Base-by-base conservation (phyloP, 1,140 invertebrate species). In the Brachionus sp. region DNA sequence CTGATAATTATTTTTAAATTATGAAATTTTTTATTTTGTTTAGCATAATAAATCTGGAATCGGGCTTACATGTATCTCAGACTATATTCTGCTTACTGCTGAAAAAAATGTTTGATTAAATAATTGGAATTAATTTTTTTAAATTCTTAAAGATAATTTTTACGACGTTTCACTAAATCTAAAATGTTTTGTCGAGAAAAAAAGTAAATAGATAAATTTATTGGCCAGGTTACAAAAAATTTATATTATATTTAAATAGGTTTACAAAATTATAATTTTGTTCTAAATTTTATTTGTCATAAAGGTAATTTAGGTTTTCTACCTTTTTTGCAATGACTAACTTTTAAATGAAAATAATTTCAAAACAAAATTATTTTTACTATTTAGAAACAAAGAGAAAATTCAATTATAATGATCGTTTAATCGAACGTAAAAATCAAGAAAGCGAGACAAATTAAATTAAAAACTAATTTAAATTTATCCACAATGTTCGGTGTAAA, bases 211-310 rank as follows among this genome's bases (percentile, higher is more conserved):
- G 19, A 57, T 57, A 57, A 57, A 19, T 57, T 57, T 57, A 25
- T 23, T 23, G 7, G 16, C 50, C 16, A 57, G 16, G 16, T 19
- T 57, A 57, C 50, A 57, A 57, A 16, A 57, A 57, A 23, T 57
- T 57, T 5, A 23, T 50, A 50, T 57, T 57, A 23, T 9, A 19
- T n/a, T n/a, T 25, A 57, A 57, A 57, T 57, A 19, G 19, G 7
- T 57, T 57, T 57, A 19, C 16, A 70, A 70, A 70, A 70, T 70
- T 70, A 70, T 70, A 70, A 70, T 70, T 70, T 70, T 70, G 66
- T 70, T 70, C 66, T 70, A 70, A 70, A 70, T 70, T 42, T 70
- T 70, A n/a, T 70, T 70, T 70, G 66, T 70, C 66, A 70, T 70
- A 70, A 70, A 70, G 66, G 66, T 70, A 70, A 37, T 66, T 66